phyloP scores from a whole-genome alignment of 2,797 vertebrate species.

The Enteromius treurensis region DNA sequence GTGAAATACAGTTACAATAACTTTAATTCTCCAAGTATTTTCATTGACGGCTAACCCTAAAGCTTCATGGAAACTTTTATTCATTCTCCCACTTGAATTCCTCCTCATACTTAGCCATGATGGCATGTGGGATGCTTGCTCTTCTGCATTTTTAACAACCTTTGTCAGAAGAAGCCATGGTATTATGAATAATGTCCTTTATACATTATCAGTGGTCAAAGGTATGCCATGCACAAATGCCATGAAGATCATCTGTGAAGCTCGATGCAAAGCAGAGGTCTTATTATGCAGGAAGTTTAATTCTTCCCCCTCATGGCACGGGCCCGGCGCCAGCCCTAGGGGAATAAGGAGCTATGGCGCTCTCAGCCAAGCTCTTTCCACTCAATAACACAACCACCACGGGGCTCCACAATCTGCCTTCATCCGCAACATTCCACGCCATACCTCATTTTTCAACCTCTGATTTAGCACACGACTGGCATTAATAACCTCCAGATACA shows the following conservation, averaged over 20 bases:
- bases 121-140: conserved; percentile 8
- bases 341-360: conserved; percentile 42
- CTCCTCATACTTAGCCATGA: background rate
- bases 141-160: conserved; percentile 1
- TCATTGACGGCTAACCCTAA: conserved; percentile 26
- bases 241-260: conserved; percentile 20
- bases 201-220: background rate
- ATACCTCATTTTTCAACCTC: conserved; percentile 46
- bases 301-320: conserved; percentile 52
- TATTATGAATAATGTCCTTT: background rate
- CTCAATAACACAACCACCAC: conserved; percentile 55
- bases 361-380: conserved; percentile 60
- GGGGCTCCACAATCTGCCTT: conserved; percentile 52
- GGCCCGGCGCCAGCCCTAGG: conserved; percentile 50
- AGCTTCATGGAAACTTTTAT: conserved; percentile 35
- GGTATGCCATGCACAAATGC: conserved; percentile 14
- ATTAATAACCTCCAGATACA: conserved; percentile 57
- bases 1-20: conserved; percentile 42
- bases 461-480: conserved; percentile 53
- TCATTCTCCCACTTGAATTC: conserved; percentile 18
- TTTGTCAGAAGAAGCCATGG: background rate
- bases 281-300: conserved; percentile 62
- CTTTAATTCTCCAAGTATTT: conserved; percentile 31
- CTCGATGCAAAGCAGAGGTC: conserved; percentile 40
- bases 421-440: conserved; percentile 53